These are phyloP conservation scores for Heliopora coerulea DNA, from an alignment of 92 coral and sea anemone species.

Conservation along the genomic window DNA sequence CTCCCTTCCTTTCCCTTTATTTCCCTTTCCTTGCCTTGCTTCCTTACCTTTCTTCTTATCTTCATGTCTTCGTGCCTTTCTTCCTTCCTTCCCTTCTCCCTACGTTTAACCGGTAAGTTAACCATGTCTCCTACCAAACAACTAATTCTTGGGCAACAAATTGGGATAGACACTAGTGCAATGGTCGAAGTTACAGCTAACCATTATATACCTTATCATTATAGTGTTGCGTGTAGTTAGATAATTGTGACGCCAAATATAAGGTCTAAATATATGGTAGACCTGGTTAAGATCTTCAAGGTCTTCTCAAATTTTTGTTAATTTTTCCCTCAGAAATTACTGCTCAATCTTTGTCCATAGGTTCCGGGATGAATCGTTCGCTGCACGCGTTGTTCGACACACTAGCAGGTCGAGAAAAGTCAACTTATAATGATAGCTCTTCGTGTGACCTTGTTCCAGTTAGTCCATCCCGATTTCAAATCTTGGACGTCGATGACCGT, in stretches of 20 bases:
- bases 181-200: too few relatives aligned
- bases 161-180: too few relatives aligned
- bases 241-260: too few relatives aligned
- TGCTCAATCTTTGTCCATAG: slow-evolving; percentile 46
- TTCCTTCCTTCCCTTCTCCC: not conserved
- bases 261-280: too few relatives aligned
- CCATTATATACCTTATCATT: too few relatives aligned
- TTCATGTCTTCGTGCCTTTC: not conserved
- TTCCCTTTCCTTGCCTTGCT: not conserved
- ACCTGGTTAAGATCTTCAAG: too few relatives aligned
- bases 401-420: slow-evolving; percentile 71
- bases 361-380: slow-evolving; percentile 85
- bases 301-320: not conserved
- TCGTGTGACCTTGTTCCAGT: slow-evolving; percentile 67
- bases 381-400: slow-evolving; percentile 88
- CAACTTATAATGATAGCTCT: slow-evolving; percentile 50
- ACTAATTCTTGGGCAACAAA: too few relatives aligned
- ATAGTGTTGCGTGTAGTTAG: too few relatives aligned
- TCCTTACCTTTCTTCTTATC: not conserved
- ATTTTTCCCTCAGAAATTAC: too few relatives aligned
- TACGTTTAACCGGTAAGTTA: too few relatives aligned
- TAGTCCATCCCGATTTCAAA: slow-evolving; percentile 89
- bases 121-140: too few relatives aligned
- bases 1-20: not conserved
- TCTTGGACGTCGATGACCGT: slow-evolving; percentile 87